Base-by-base conservation (phyloP, 2,888 invertebrate genomes). In the Villa cingulata region DNA sequence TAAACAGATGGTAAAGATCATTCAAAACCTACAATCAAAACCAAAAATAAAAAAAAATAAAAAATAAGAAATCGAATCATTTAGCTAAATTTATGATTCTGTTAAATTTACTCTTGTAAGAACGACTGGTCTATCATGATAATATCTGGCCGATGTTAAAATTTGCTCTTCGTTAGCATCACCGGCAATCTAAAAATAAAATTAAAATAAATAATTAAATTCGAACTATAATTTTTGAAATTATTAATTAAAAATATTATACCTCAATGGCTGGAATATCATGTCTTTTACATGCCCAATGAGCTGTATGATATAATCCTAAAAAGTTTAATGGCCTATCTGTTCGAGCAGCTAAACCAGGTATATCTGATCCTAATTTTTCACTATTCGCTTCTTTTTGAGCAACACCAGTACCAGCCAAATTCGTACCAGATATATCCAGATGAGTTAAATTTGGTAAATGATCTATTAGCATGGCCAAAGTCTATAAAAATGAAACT, bases 401-500 rank as follows among this genome's bases (percentile, higher is more conserved):
- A 62, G 82, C 82, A 23, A 83, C 81, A 41, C 88, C 88, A 46
- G 80, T 79, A 15, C 94, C 91, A 37, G 94, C 91, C 54, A 97
- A 72, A 73, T 97, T 95, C 17, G 96, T 96, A 15, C 94, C 94
- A 4, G 95, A 92, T 62, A 97, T 91, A 70, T 97, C 96, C 57
- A 97, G 71, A 20, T 87, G 87, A 38, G 78, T 77, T 50, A 97
- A 70, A 44, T 78, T 66, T 0, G 86, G 84, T 57, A 97, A 72
- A 61, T 73, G 79, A 44, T 75, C 73, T 14, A 94, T 80, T 36
- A 97, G 71, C 55, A 75, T 74, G 19, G 78, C 72, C 37, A 97
- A 70, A 29, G 63, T 64, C 59, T 68, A 58, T 19, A 16, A 6
- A 19, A 18, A 18, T 15, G 10, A 36, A 34, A 43, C 23, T 4